These are phyloP conservation scores for Rhombomys opimus DNA, from an alignment of 2,113 vertebrate species.

Conservation along the genomic window DNA sequence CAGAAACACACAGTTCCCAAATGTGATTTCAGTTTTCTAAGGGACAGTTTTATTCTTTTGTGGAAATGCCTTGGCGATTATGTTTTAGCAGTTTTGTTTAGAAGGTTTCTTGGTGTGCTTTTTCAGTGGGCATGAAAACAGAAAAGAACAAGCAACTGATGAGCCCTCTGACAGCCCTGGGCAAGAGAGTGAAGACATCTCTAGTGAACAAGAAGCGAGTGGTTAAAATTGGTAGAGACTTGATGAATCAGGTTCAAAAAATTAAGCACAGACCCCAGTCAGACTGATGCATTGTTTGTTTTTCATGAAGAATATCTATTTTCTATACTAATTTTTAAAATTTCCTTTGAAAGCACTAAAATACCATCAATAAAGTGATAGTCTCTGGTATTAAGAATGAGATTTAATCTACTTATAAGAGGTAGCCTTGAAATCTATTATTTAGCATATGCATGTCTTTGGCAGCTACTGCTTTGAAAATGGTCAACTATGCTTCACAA, in stretches of 20 bases:
- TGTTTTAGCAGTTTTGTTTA: slow-evolving; percentile 61
- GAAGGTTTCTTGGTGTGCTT: slow-evolving; percentile 32
- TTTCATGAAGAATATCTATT: not conserved
- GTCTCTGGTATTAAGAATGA: slow-evolving; percentile 46
- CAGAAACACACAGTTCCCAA: slow-evolving; percentile 51
- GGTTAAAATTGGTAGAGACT: not conserved
- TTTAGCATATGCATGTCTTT: slow-evolving; percentile 42
- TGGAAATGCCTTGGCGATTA: slow-evolving; percentile 52
- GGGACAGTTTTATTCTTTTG: slow-evolving; percentile 56
- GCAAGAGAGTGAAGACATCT: not conserved
- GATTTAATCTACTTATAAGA: slow-evolving; percentile 27
- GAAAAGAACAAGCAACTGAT: slow-evolving; percentile 25
- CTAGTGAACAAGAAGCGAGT: not conserved
- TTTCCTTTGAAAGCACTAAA: slow-evolving; percentile 24
- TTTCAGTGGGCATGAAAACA: slow-evolving; percentile 57
- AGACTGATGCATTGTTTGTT: slow-evolving; percentile 9
- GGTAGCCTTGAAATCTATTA: slow-evolving; percentile 55
- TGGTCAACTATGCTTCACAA: slow-evolving; percentile 60
- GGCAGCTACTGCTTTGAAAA: not conserved
- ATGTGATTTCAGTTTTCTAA: slow-evolving; percentile 64
- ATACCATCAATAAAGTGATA: slow-evolving; percentile 21
- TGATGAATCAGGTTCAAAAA: slow-evolving; percentile 35
- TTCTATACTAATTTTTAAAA: slow-evolving; percentile 36
- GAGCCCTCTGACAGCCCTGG: not conserved
- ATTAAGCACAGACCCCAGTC: not conserved